Base-by-base conservation (phyloP, 2,888 invertebrate species). In the Lycophotia porphyrea region DNA sequence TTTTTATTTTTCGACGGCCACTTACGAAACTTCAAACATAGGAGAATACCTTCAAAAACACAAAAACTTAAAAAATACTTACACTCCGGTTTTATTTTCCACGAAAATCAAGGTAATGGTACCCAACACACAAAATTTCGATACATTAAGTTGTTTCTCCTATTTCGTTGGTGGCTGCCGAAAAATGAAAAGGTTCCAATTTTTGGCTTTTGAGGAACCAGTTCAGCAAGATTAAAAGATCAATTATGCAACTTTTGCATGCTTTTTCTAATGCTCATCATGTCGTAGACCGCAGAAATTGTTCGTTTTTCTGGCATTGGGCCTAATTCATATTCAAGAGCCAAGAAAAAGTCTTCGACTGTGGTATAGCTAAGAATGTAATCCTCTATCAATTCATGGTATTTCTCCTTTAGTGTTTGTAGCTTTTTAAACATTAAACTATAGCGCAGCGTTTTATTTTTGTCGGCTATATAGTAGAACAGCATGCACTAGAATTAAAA, bases 291-390 rank as follows among this genome's bases (percentile, higher is more conserved):
- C 49, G 24, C 24, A 49, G 27, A 15, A 13, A 15, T 15, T 27
- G 27, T 0, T 7, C 5, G 5, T 15, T 0, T 1, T 15, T 27
- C 13, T 55, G 0, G 5, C 13, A 5, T 15, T 15, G 11, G 11
- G 3, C 8, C 49, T 13, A 49, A 34, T 2, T 78, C 79, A 31
- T 68, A 58, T 21, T 71, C 60, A 18, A 76, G 39, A 31, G 61
- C 52, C 75, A 71, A 84, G 55, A 84, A 86, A 2, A 81, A 74
- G 61, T 85, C 87, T 61, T 84, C 87, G 0, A 85, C 24, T 0
- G 79, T 85, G 0, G 72, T 74, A 1, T 68, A 49, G 11, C 70
- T 71, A 0, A 85, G 76, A 31, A 77, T 69, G 5, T 84, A 85
- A 36, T 81, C 78, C 42, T 85, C 84, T 9, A 85, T n/a, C 24